phyloP scores from a whole-genome alignment of 2,888 invertebrate species.

The Tetheella fluctuosa region DNA sequence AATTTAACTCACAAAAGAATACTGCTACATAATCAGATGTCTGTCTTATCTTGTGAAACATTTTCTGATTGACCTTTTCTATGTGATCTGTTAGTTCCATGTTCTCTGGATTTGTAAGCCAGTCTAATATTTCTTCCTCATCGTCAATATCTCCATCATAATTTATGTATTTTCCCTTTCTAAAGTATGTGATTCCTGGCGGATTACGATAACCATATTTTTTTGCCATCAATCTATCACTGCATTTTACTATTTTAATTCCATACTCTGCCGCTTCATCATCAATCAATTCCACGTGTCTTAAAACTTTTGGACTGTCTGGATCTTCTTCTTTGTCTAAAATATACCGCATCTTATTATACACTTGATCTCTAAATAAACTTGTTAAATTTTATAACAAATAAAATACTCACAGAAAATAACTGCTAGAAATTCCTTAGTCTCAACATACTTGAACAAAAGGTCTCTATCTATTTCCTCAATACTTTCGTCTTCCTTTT shows the following conservation, averaged over 20 bases:
- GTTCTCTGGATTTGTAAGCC: conserved; percentile 96
- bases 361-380: background rate
- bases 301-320: conserved; percentile 90
- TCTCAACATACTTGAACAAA: conserved; percentile 92
- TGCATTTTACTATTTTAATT: conserved; percentile 94
- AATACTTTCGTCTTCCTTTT: conserved; percentile 95
- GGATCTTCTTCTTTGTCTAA: conserved; percentile 92
- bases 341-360: conserved; percentile 20
- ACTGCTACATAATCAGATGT: conserved; percentile 95
- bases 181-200: conserved; percentile 95
- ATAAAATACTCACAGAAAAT: conserved; percentile 93
- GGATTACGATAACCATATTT: conserved; percentile 95
- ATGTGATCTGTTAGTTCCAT: conserved; percentile 97
- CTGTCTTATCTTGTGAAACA: conserved; percentile 96
- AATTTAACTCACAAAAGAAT: conserved; percentile 92
- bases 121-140: conserved; percentile 95
- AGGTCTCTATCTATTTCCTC: conserved; percentile 94
- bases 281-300: conserved; percentile 95
- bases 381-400: background rate
- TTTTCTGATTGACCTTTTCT: conserved; percentile 95
- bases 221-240: conserved; percentile 95
- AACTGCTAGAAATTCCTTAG: conserved; percentile 95
- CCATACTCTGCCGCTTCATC: conserved; percentile 96
- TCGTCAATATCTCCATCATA: conserved; percentile 97
- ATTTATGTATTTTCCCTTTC: conserved; percentile 94